These are phyloP conservation scores for Chaetoderma sp. DNA, from an alignment of 2,888 invertebrate genomes.

Conservation along the genomic window DNA sequence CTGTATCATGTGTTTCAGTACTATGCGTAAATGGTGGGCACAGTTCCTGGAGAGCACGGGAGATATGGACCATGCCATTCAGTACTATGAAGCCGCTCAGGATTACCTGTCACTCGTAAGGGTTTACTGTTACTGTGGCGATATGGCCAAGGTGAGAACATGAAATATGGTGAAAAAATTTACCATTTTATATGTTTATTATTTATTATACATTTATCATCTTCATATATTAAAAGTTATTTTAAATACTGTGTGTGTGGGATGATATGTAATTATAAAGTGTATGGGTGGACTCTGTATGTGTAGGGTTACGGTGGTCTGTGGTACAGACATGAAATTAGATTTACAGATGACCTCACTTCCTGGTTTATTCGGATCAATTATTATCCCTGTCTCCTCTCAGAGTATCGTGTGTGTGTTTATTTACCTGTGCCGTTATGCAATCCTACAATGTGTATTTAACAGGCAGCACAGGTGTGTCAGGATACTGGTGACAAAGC, in stretches of 20 bases:
- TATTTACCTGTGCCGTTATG: too few relatives aligned
- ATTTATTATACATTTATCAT: not conserved
- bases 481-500: slow-evolving; percentile 85
- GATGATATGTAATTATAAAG: too few relatives aligned
- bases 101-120: slow-evolving; percentile 84
- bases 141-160: slow-evolving; percentile 70
- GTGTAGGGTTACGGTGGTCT: too few relatives aligned
- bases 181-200: not conserved
- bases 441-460: too few relatives aligned
- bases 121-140: slow-evolving; percentile 75
- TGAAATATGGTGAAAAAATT: not conserved
- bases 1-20: slow-evolving; percentile 73
- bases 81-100: slow-evolving; percentile 87
- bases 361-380: too few relatives aligned
- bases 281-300: too few relatives aligned
- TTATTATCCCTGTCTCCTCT: too few relatives aligned
- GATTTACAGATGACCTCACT: too few relatives aligned
- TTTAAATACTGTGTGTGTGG: too few relatives aligned
- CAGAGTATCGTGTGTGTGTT: too few relatives aligned
- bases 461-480: slow-evolving; percentile 73
- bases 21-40: slow-evolving; percentile 96
- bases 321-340: too few relatives aligned
- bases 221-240: too few relatives aligned
- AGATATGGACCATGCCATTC: slow-evolving; percentile 89
- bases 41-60: slow-evolving; percentile 96